Evolutionary conservation across 2,888 invertebrate genomes (phyloP).

Genomic region (Dasysyrphus tricinctus): DNA sequence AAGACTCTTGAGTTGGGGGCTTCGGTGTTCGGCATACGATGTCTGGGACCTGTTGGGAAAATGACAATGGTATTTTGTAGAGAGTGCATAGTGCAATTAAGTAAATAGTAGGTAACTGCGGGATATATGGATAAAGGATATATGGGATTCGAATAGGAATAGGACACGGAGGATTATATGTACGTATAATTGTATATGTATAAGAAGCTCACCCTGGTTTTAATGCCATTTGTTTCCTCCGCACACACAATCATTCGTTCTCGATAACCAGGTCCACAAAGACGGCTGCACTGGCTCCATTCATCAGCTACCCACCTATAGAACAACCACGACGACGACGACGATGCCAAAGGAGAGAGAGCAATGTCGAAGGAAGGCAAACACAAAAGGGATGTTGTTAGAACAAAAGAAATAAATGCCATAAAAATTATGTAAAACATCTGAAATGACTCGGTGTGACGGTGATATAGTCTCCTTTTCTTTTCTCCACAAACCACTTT

Average conservation of each 20-base stretch:
- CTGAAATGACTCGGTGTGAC: slow-evolving; percentile 50
- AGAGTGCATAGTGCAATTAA: slow-evolving; percentile 72
- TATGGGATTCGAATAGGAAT: background rate
- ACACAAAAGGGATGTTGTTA: slow-evolving; percentile 28
- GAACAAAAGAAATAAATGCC: slow-evolving; percentile 62
- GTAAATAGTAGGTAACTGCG: slow-evolving; percentile 67
- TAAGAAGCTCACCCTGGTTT: slow-evolving; percentile 87
- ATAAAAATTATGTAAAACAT: slow-evolving; percentile 75
- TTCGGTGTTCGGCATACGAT: slow-evolving; percentile 90
- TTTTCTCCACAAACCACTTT: slow-evolving; percentile 56
- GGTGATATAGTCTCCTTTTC: slow-evolving; percentile 38
- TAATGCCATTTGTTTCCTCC: slow-evolving; percentile 91
- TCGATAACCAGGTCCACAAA: slow-evolving; percentile 93
- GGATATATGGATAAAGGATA: slow-evolving; percentile 15
- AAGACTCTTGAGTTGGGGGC: slow-evolving; percentile 91
- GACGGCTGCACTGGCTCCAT: slow-evolving; percentile 94
- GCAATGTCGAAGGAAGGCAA: slow-evolving; percentile 18
- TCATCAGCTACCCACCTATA: slow-evolving; percentile 94
- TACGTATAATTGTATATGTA: slow-evolving; percentile 73
- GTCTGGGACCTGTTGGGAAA: slow-evolving; percentile 87
- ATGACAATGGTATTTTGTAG: slow-evolving; percentile 63
- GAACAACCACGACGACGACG: slow-evolving; percentile 51
- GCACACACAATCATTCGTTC: slow-evolving; percentile 93
- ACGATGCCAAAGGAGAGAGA: background rate
- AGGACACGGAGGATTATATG: background rate